A percentile compares a stretch with the other conserved stretches of the same genome.
Conservation (phyloP, 2,797 vertebrate species). For the Mustela erminea region DNA sequence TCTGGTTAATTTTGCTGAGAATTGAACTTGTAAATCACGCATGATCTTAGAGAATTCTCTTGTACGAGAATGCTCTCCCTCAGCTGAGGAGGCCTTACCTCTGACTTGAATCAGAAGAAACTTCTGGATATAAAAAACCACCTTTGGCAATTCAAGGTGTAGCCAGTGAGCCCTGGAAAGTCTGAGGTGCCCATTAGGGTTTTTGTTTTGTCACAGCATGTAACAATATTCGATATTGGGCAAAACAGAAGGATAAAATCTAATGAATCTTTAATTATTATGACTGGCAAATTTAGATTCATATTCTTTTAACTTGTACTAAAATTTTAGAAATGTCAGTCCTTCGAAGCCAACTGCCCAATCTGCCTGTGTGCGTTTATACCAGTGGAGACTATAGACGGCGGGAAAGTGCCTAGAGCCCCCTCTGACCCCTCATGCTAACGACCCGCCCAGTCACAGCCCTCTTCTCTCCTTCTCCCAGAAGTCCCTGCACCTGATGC, state of each 20-base stretch:
- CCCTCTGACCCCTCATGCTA: not conserved
- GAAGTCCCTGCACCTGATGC: not conserved
- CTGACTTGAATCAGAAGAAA: constrained; percentile 26
- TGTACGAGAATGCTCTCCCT: not conserved
- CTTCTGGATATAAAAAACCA: not conserved
- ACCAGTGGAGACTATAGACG: not conserved
- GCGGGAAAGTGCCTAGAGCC: not conserved
- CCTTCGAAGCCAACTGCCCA: not conserved
- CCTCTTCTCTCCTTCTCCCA: not conserved
- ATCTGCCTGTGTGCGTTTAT: not conserved
- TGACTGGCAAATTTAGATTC: not conserved
- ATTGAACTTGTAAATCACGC: not conserved
- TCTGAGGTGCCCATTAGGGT: not conserved
- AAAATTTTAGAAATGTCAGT: not conserved
- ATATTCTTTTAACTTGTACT: not conserved
- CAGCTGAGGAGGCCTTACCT: not conserved
- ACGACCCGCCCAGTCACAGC: not conserved
- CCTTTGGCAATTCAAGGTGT: not conserved
- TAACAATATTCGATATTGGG: not conserved
- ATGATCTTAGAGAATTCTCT: not conserved
- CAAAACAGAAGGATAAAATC: not conserved
- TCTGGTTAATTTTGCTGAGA: not conserved
- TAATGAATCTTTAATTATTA: not conserved
- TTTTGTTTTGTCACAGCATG: constrained; percentile 36
- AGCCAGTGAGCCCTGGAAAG: not conserved